Conservation (phyloP, 2,888 invertebrate genomes). For the Heterodera filipjevi region DNA sequence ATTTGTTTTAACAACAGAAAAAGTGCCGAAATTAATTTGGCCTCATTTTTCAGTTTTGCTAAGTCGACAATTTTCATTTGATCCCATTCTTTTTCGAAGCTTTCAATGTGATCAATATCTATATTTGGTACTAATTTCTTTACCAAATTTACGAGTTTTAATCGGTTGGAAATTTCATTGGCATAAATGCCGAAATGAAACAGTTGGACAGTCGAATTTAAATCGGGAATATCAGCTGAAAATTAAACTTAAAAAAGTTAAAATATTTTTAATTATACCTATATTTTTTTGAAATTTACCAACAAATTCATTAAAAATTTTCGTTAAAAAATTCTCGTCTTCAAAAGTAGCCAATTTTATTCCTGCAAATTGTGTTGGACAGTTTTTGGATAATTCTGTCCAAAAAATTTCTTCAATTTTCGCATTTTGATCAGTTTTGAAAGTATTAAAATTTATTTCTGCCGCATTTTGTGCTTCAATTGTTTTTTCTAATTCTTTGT, state of each 20-base stretch:
- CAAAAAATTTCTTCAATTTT: background rate
- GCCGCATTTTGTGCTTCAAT: background rate
- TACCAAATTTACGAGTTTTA: background rate
- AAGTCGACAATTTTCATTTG: background rate
- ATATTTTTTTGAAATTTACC: background rate
- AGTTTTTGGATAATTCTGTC: background rate
- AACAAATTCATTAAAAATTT: background rate
- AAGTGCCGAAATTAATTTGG: background rate
- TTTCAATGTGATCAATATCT: background rate
- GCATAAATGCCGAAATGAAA: background rate
- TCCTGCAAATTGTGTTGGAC: background rate
- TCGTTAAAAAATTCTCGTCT: background rate
- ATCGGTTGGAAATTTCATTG: background rate
- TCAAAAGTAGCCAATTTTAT: background rate
- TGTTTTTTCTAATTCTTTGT: background rate
- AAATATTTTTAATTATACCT: background rate
- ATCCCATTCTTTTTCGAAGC: background rate
- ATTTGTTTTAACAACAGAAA: background rate
- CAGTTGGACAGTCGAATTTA: background rate
- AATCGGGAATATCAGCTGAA: background rate
- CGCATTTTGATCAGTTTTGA: background rate
- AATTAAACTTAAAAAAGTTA: background rate
- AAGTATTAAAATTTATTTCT: background rate
- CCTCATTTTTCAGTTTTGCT: background rate
- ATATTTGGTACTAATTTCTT: background rate